Conservation (phyloP, 1,140 invertebrate genomes). For the Nymphalis io region DNA sequence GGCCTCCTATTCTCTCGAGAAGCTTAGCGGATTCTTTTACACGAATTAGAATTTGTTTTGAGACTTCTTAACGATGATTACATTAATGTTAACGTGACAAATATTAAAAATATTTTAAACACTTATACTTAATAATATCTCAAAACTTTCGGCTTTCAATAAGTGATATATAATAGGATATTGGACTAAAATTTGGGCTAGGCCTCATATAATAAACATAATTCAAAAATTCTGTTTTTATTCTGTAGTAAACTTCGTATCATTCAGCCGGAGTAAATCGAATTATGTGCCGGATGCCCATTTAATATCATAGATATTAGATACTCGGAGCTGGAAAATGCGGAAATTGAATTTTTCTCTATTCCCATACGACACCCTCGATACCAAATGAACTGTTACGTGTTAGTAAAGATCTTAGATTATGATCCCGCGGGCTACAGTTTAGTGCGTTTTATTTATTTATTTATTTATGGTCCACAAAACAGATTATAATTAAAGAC, state of each 20-base stretch:
- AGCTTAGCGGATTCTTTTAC: background rate
- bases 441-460: too few relatives aligned
- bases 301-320: slow-evolving; percentile 19
- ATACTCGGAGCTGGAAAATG: background rate
- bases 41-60: too few relatives aligned
- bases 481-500: too few relatives aligned
- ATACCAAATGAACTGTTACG: background rate
- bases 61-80: too few relatives aligned
- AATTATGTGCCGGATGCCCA: slow-evolving; percentile 24
- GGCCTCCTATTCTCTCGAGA: background rate
- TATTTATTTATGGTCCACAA: too few relatives aligned
- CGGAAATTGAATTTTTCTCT: slow-evolving; percentile 18
- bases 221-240: background rate
- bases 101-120: too few relatives aligned
- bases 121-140: too few relatives aligned
- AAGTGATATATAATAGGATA: too few relatives aligned
- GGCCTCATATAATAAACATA: background rate
- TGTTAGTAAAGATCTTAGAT: background rate
- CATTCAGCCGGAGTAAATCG: slow-evolving; percentile 13
- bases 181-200: too few relatives aligned
- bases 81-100: too few relatives aligned
- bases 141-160: too few relatives aligned
- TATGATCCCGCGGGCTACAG: background rate
- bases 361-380: background rate
- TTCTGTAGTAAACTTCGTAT: slow-evolving; percentile 4